phyloP scores from a whole-genome alignment of 1,140 invertebrate genomes.

The Periplaneta americana region DNA sequence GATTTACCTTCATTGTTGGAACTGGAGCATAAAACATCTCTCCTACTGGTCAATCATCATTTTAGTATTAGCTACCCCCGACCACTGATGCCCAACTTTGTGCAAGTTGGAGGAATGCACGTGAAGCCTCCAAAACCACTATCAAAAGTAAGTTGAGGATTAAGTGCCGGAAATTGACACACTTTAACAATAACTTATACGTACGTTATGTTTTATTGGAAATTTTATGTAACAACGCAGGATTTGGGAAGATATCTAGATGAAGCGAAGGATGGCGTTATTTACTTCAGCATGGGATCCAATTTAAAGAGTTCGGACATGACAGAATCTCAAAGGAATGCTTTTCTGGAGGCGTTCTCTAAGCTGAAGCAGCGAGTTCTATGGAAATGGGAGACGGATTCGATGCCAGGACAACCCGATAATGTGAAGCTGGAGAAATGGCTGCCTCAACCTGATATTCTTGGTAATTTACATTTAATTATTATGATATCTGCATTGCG shows the following conservation, averaged over 20 bases:
- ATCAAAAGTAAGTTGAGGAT: constrained; percentile 31
- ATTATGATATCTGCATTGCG: no score
- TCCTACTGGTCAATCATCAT: constrained; percentile 44
- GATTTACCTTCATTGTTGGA: constrained; percentile 25
- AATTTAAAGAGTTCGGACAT: constrained; percentile 2
- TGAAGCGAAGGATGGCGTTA: constrained; percentile 41
- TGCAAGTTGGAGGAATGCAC: constrained; percentile 53
- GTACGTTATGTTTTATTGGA: no score
- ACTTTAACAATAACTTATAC: no score
- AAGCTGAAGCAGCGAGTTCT: constrained; percentile 35
- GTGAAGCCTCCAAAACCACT: constrained; percentile 34
- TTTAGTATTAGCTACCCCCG: constrained; percentile 36
- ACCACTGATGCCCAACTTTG: constrained; percentile 45
- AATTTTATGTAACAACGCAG: no score
- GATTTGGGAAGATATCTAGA: constrained; percentile 15
- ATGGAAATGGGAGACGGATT: constrained; percentile 60
- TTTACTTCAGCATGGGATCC: constrained; percentile 51
- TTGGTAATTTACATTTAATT: no score
- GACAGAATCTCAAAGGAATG: constrained; percentile 1
- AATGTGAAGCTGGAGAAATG: constrained; percentile 35
- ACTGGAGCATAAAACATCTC: constrained; percentile 28
- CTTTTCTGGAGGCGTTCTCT: constrained; percentile 1
- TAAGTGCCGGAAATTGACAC: no score
- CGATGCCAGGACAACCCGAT: constrained; percentile 27
- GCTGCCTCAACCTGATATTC: constrained; percentile 36